phyloP scores from a whole-genome alignment of 1,140 invertebrate species.

The Drosophila bipectinata region DNA sequence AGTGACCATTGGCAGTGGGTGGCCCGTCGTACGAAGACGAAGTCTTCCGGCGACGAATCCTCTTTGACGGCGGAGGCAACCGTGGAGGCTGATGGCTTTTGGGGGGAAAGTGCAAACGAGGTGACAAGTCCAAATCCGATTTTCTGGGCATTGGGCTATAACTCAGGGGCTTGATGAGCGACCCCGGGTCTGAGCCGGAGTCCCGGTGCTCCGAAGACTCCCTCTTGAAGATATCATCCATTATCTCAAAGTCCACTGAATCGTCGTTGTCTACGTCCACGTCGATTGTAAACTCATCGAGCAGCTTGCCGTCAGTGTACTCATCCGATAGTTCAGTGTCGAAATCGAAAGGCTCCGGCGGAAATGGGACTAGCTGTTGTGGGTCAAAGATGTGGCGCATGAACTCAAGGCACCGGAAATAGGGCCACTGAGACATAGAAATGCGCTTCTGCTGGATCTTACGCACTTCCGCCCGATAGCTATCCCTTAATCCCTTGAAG shows the following conservation, averaged over 20 bases:
- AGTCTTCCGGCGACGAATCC: slow-evolving; percentile 26
- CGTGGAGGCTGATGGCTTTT: slow-evolving; percentile 12
- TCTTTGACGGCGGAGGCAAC: slow-evolving; percentile 30
- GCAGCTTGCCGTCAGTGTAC: slow-evolving; percentile 15
- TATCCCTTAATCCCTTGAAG: slow-evolving; percentile 60
- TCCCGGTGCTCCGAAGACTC: slow-evolving; percentile 34
- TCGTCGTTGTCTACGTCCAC: slow-evolving; percentile 68
- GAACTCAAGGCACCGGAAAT: slow-evolving; percentile 63
- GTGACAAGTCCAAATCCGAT: slow-evolving; percentile 50
- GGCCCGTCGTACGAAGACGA: slow-evolving; percentile 38
- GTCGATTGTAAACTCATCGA: slow-evolving; percentile 59
- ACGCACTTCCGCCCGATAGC: slow-evolving; percentile 61
- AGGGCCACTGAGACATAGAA: slow-evolving; percentile 45
- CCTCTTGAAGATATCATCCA: slow-evolving; percentile 66
- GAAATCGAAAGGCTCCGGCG: slow-evolving; percentile 14
- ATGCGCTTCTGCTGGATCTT: slow-evolving; percentile 57
- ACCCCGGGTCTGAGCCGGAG: slow-evolving; percentile 40
- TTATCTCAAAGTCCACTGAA: slow-evolving; percentile 69
- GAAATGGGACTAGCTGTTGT: slow-evolving; percentile 31
- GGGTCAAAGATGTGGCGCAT: slow-evolving; percentile 67
- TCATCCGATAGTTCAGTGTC: background rate
- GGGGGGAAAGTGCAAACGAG: slow-evolving; percentile 14
- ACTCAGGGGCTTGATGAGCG: slow-evolving; percentile 19
- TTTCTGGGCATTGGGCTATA: slow-evolving; percentile 4
- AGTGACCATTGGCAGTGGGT: slow-evolving; percentile 10